phyloP scores from a whole-genome alignment of 2,113 vertebrate species.

The Limnothrissa miodon region DNA sequence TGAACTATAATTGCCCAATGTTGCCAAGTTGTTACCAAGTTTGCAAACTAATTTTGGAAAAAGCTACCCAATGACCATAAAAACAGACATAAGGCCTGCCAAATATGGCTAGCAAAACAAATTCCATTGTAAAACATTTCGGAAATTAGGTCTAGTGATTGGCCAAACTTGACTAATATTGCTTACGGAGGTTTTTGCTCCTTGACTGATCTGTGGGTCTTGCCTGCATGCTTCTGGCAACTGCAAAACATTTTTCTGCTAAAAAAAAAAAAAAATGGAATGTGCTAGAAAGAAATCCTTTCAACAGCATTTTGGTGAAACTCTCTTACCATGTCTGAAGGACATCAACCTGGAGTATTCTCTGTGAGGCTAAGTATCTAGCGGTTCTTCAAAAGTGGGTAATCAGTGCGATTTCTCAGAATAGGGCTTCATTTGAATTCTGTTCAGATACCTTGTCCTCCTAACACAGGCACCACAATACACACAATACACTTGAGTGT shows the following conservation, averaged over 20 bases:
- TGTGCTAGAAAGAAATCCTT: not conserved
- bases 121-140: not conserved
- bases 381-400: not conserved
- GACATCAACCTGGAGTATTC: conserved; percentile 33
- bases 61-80: not conserved
- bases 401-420: not conserved
- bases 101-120: too few species aligned
- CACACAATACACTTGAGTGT: not conserved
- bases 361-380: not conserved
- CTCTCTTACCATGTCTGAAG: conserved; percentile 14
- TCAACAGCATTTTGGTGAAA: not conserved
- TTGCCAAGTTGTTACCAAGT: too few species aligned
- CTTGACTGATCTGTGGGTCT: not conserved
- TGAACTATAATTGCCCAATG: too few species aligned
- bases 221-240: not conserved
- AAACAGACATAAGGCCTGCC: not conserved
- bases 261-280: not conserved
- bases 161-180: not conserved
- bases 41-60: too few species aligned
- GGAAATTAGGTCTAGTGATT: not conserved
- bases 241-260: not conserved
- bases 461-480: not conserved
- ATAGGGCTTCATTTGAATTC: not conserved
- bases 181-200: not conserved
- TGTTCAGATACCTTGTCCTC: not conserved